Base-by-base conservation (phyloP, 2,888 invertebrate genomes). In the Limnephilus auricula region DNA sequence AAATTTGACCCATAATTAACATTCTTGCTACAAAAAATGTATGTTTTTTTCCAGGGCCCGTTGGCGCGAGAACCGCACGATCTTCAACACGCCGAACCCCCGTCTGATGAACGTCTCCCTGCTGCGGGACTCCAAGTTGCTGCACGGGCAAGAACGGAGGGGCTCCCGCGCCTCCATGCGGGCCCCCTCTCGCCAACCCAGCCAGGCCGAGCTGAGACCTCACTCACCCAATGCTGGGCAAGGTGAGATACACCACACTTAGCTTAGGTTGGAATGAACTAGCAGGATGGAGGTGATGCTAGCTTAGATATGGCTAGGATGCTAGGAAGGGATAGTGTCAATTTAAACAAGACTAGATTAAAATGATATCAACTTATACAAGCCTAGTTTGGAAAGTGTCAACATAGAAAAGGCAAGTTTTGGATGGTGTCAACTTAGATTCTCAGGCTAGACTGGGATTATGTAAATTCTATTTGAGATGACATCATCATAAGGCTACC, bases 61-160 rank as follows among this genome's bases (percentile, higher is more conserved):
- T 94, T 99, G 98, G 98, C 97, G 98, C 94, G 99, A 99, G 94
- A 98, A 98, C 94, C 97, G 99, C 40, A 98, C 98, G 78, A 99
- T 99, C 94, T 99, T 99, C 96, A 99, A 99, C 95, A 99, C 99
- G 89, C 98, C 99, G 45, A 99, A 99, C 95, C 98, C 99, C 92
- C 97, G 99, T 92, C 96, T 99, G 95, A 99, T 99, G 98, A 99
- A 99, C 95, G 98, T 98, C 37, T 98, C 98, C 4, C 95, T 98
- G 93, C 95, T 98, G 94, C 96, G 98, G 94, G 98, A 98, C 94
- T 98, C 97, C 94, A 98, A 98, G 94, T 95, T 98, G 90, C 95
- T 97, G 93, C 98, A 98, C 94, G 96, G 97, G 85, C 96, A 96
- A 95, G 98, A 98, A 94, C 96, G 98, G 89, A 97, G 98, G 13